Base-by-base conservation (phyloP, 1,140 invertebrate species). In the Heliconius eleuchia region DNA sequence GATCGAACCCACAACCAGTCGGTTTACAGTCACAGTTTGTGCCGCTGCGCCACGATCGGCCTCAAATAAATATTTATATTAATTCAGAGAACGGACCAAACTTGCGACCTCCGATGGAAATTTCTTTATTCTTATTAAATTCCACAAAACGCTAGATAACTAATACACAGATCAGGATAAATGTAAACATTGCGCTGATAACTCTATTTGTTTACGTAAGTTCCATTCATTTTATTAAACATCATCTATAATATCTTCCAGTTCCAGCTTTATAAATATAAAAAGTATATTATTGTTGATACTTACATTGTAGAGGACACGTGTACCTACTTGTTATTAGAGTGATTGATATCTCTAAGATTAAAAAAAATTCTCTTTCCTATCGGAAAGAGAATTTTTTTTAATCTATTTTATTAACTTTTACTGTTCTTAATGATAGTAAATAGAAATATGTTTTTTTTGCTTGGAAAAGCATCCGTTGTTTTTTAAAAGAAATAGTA, bases 201-300 rank as follows among this genome's bases (percentile, higher is more conserved):
- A 79, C 37, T 57, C 57, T 79, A 73, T 79, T 79, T 50, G 27
- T 30, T 34, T 79, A 74, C 73, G 73, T 79, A 70, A 74, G 46
- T 72, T 71, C 37, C 73, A 79, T 79, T 79, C 73, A 79, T 70
- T 74, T 78, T 30, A 52, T 30, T 60, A 74, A 79, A 79, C 73
- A 79, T 73, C 70, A 34, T 30, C 39, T 50, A 16, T 75, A 39
- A 75, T 39, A 39, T 27, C 60, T 75, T 42, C 34, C 60, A 27
- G 52, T 75, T 66, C 34, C 60, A 27, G 52, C 27, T 27, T 27
- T 60, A 11, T 37, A 46, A 73, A 27, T 46, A 39, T 73, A 75
- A 75, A 75, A 75, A 75, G 52, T 60, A 42, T 75, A 74, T 34
- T 74, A n/a, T 39, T 30, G 18, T 42, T n/a, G 37, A 70, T 60